Conservation (phyloP, 2,113 vertebrate species). For the Bubalus kerabau region DNA sequence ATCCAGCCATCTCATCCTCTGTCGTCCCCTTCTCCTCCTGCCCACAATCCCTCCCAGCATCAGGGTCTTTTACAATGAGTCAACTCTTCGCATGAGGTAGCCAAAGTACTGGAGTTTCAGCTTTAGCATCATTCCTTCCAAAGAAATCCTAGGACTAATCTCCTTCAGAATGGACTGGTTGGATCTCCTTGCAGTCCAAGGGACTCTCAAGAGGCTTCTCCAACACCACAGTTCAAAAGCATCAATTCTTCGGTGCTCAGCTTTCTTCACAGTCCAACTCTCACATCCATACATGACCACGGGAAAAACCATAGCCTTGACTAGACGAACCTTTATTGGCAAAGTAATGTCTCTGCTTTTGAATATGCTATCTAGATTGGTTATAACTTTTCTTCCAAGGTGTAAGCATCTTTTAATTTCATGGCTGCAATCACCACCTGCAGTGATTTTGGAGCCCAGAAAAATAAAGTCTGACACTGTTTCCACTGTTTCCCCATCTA, state of each 20-base stretch:
- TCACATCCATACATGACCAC: too few species aligned
- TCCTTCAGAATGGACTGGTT: neutral
- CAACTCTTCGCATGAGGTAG: neutral
- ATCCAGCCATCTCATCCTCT: neutral
- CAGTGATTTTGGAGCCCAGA: rapidly evolving
- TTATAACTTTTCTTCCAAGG: too few species aligned
- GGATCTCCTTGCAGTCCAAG: neutral
- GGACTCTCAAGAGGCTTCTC: neutral
- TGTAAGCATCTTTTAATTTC: too few species aligned
- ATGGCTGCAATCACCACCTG: too few species aligned
- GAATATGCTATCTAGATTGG: too few species aligned
- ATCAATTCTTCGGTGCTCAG: neutral
- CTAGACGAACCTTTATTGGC: too few species aligned
- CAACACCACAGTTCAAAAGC: neutral
- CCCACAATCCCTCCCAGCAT: neutral
- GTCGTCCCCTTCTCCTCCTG: neutral
- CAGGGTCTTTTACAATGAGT: neutral
- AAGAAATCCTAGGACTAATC: neutral
- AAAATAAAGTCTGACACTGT: too few species aligned
- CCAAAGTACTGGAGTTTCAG: neutral
- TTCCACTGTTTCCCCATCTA: too few species aligned
- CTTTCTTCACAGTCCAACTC: too few species aligned
- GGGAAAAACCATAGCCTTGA: too few species aligned
- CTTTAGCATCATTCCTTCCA: neutral
- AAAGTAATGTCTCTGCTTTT: too few species aligned